A percentile compares a stretch with the other conserved stretches of the same genome.
phyloP scores from a whole-genome alignment of 64 coral and sea anemone genomes.

The Orbicella faveolata region DNA sequence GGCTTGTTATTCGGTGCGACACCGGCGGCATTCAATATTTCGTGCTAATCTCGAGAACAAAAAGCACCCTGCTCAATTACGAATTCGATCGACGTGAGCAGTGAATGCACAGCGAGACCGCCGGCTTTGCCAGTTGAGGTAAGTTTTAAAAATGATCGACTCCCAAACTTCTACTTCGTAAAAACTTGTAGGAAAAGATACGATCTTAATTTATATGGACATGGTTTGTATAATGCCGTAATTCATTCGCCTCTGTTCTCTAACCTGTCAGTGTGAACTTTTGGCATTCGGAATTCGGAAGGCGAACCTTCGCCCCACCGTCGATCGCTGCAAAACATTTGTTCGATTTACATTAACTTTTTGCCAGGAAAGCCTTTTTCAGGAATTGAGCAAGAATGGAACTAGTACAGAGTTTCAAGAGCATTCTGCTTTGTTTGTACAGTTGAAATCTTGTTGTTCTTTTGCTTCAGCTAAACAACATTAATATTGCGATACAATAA shows the following conservation, averaged over 20 bases:
- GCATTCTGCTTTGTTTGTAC: not conserved
- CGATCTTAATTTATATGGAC: not conserved
- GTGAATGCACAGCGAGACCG: not conserved
- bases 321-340: not conserved
- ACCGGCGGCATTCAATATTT: constrained; percentile 4
- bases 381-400: not conserved
- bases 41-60: constrained; percentile 33
- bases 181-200: not conserved
- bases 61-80: not conserved
- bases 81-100: not conserved
- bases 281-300: not conserved
- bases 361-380: not conserved
- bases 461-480: not conserved
- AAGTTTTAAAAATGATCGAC: not conserved
- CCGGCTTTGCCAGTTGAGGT: not conserved
- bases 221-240: not conserved
- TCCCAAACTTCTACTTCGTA: not conserved
- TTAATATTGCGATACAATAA: no score
- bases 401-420: not conserved
- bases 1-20: not conserved
- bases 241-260: not conserved
- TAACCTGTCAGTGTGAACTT: not conserved
- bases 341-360: not conserved
- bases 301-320: no score
- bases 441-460: constrained; percentile 1